Base-by-base conservation (phyloP, 2,888 invertebrate genomes). In the Melikaiella ostensackeni region DNA sequence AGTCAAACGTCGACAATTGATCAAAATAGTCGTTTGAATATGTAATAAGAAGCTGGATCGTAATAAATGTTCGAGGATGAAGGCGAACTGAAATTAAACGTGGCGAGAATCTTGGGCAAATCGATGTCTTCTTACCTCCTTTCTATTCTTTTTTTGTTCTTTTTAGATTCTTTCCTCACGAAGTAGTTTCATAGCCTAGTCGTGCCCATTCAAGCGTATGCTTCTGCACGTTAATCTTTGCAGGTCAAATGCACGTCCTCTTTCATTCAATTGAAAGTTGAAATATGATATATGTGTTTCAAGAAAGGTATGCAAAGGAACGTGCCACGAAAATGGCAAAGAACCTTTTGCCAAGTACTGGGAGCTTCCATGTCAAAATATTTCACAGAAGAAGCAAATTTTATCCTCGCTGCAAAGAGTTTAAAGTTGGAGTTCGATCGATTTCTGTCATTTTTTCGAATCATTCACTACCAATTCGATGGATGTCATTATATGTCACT, bases 161-260 rank as follows among this genome's bases (percentile, higher is more conserved):
- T 19, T 24, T 62, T 19, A 30, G 30, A 19, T 21, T 64, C 24
- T 30, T 38, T 64, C 21, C 38, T 64, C n/a, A 13, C 11, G n/a
- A 64, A 27, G 64, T 64, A 33, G 30, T 33, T 64, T 64, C 19
- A 38, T 33, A 33, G 33, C 75, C 73, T 74, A 79, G 78, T 78
- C 75, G 64, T 77, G 75, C 57, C 75, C 76, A 76, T 77, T 81
- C 79, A 75, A 79, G 74, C 80, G 81, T 78, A 77, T 83, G 77
- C 74, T 21, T 59, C 59, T 55, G 80, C 80, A 81, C 82, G 85
- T 85, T 86, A 86, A 86, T 86, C 84, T 84, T 84, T 77, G 75
- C 77, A 74, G 82, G 80, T 85, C 81, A 83, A 85, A 84, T 80
- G 82, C 80, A 82, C 77, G 76, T 77, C 75, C 57, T 79, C 76